Conservation (phyloP, 2,113 vertebrate species). For the Agelaius tricolor region DNA sequence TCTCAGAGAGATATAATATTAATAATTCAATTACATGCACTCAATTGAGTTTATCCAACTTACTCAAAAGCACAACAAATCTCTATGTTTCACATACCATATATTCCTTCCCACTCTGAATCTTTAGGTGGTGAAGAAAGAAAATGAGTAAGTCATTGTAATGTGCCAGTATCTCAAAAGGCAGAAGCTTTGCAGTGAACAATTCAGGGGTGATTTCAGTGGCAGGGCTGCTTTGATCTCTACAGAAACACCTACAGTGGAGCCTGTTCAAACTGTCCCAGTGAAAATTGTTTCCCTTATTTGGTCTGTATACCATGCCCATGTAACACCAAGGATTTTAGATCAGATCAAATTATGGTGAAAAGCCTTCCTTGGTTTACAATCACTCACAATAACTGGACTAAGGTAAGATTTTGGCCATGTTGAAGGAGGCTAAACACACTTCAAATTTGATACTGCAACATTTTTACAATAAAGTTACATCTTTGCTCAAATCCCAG, state of each 20-base stretch:
- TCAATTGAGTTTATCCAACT: not conserved
- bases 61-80: constrained; percentile 20
- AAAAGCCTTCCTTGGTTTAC: not conserved
- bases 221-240: not conserved
- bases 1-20: not conserved
- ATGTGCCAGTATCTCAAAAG: not conserved
- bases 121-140: constrained; percentile 55
- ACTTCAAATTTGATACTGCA: not conserved
- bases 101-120: constrained; percentile 68
- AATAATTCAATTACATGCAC: constrained; percentile 41
- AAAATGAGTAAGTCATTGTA: constrained; percentile 31
- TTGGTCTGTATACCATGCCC: not conserved
- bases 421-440: not conserved
- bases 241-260: not conserved
- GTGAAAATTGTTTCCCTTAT: not conserved
- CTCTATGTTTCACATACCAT: constrained; percentile 54
- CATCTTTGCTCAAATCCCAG: not conserved
- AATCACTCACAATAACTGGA: not conserved
- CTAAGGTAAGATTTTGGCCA: not conserved
- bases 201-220: not conserved
- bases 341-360: not conserved
- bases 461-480: not conserved
- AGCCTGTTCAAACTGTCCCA: not conserved
- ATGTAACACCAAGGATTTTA: not conserved
- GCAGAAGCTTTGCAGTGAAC: not conserved